phyloP scores from a whole-genome alignment of 2,888 invertebrate species.

The Baccha elongata region DNA sequence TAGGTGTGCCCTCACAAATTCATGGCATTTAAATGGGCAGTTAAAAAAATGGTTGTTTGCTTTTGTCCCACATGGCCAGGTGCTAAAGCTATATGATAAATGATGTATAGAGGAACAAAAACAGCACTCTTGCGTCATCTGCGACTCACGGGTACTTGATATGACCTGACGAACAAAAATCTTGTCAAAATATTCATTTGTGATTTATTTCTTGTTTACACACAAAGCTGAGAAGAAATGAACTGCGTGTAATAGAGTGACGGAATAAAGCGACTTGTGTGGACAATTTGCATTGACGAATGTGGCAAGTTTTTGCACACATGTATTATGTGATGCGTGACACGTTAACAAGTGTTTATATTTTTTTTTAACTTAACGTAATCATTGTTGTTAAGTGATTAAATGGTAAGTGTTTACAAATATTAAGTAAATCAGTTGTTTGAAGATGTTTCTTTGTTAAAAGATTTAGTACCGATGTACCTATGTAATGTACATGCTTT shows the following conservation, averaged over 20 bases:
- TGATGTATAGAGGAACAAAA: conserved; percentile 1
- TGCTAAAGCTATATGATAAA: too few species aligned
- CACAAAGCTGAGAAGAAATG: not conserved
- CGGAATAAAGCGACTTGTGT: not conserved
- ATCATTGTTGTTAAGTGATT: conserved; percentile 11
- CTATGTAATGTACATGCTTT: too few species aligned
- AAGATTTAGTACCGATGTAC: too few species aligned
- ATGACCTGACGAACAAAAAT: conserved; percentile 42
- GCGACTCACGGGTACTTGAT: conserved; percentile 23
- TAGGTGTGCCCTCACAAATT: conserved; percentile 51
- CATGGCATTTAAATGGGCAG: not conserved
- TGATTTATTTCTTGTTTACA: conserved; percentile 44
- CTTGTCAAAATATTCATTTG: conserved; percentile 42
- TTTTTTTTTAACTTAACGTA: conserved; percentile 1
- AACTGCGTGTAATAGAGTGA: conserved; percentile 9
- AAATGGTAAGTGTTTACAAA: not conserved
- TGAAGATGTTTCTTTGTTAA: not conserved
- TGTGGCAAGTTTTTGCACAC: conserved; percentile 37
- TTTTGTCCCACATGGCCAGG: too few species aligned
- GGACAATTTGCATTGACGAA: conserved; percentile 47
- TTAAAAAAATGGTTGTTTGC: not conserved
- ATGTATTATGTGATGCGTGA: conserved; percentile 24
- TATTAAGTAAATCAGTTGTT: not conserved
- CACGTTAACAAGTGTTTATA: not conserved
- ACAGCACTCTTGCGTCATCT: conserved; percentile 40